Conservation (phyloP, 2,113 vertebrate genomes). For the Ailuropoda melanoleuca region DNA sequence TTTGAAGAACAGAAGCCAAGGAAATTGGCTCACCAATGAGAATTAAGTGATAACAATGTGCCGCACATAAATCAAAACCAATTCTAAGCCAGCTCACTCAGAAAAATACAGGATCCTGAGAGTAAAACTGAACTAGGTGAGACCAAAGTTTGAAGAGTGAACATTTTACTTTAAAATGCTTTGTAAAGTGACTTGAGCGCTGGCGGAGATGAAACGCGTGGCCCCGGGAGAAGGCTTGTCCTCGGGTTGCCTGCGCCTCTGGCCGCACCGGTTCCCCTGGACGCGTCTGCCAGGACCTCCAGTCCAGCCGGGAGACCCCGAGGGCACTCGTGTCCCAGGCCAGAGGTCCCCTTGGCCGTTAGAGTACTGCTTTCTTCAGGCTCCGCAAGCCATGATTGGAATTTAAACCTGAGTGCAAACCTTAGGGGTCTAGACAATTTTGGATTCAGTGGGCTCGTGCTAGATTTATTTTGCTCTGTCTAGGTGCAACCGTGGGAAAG, state of each 20-base stretch:
- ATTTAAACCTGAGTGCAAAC: neutral
- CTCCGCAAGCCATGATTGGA: neutral
- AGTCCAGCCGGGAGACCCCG: fast-evolving
- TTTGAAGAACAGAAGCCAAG: constrained; percentile 72
- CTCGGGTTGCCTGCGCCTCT: neutral
- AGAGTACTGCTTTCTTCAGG: neutral
- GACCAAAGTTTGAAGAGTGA: constrained; percentile 43
- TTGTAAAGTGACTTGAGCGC: neutral
- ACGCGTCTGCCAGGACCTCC: neutral
- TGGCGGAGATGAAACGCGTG: neutral
- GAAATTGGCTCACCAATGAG: constrained; percentile 47
- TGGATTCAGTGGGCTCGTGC: neutral
- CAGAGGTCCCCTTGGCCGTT: neutral
- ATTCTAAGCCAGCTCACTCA: constrained; percentile 33
- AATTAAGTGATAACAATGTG: constrained; percentile 47
- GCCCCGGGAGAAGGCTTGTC: neutral
- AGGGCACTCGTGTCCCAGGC: neutral
- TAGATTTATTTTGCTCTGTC: neutral
- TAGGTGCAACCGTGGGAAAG: neutral
- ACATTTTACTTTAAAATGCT: constrained; percentile 47
- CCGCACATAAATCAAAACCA: constrained; percentile 57
- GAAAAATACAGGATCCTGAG: constrained; percentile 57
- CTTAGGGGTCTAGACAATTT: neutral
- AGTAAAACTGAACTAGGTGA: constrained; percentile 42
- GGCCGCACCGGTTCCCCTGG: neutral